These are phyloP conservation scores for Monodelphis domestica DNA, from an alignment of 2,797 vertebrate species.

Conservation along the genomic window DNA sequence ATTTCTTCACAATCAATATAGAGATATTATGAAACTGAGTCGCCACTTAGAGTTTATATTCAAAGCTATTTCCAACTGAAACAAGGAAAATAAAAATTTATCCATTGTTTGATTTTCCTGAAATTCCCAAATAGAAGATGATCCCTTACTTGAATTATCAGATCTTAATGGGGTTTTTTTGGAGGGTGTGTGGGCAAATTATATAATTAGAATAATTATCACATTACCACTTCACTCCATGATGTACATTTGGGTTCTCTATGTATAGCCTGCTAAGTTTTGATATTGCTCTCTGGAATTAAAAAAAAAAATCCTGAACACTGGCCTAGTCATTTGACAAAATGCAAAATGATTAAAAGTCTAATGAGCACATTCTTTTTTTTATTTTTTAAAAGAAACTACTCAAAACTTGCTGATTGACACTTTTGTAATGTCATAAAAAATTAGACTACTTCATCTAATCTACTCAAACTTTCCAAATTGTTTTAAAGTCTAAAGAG, in stretches of 20 bases:
- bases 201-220: not conserved
- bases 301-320: conserved; percentile 5
- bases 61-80: not conserved
- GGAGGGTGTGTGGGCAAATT: no score
- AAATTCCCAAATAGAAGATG: not conserved
- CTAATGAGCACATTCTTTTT: conserved; percentile 42
- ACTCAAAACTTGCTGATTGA: rapidly evolving
- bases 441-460: not conserved
- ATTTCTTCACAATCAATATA: not conserved
- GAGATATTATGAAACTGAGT: not conserved
- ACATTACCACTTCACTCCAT: not conserved
- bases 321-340: conserved; percentile 8
- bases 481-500: not conserved
- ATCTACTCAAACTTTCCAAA: not conserved
- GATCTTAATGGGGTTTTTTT: not conserved
- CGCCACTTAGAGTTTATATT: not conserved
- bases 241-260: not conserved
- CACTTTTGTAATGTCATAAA: conserved; percentile 9
- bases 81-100: not conserved
- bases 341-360: conserved; percentile 34
- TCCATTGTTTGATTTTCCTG: not conserved
- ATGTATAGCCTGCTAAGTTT: not conserved
- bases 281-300: not conserved
- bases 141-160: not conserved
- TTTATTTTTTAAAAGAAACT: not conserved